Conservation (phyloP, 2,888 invertebrate genomes). For the Protophormia terraenovae region DNA sequence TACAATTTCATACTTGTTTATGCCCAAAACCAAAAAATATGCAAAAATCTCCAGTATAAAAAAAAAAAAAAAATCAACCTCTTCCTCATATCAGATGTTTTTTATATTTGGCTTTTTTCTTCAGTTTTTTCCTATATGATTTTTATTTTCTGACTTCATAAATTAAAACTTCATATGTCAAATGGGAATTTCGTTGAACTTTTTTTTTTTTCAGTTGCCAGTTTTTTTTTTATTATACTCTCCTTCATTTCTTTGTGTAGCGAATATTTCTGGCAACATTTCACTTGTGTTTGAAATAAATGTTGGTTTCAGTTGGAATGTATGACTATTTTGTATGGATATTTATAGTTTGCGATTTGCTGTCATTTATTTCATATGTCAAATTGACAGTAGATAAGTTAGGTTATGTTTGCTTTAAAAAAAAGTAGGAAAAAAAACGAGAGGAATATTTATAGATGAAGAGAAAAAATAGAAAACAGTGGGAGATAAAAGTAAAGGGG, state of each 20-base stretch:
- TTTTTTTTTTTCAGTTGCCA: neutral
- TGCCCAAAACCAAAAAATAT: neutral
- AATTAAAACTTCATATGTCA: constrained; percentile 70
- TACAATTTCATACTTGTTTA: constrained; percentile 45
- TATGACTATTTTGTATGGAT: constrained; percentile 53
- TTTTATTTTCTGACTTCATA: constrained; percentile 62
- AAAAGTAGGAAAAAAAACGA: neutral
- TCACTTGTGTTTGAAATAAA: constrained; percentile 2
- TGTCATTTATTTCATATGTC: constrained; percentile 67
- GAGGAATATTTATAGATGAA: constrained; percentile 1
- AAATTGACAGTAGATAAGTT: constrained; percentile 66
- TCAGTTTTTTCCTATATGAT: neutral
- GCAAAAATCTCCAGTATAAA: neutral
- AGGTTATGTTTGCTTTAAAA: constrained; percentile 53
- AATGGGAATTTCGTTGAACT: constrained; percentile 52
- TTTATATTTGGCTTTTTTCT: neutral
- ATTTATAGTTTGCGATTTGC: constrained; percentile 52
- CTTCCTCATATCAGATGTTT: constrained; percentile 28
- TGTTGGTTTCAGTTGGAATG: constrained; percentile 51
- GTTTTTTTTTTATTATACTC: constrained; percentile 57
- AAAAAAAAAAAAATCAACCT: constrained; percentile 31
- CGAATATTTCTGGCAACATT: constrained; percentile 43
- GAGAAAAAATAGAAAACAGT: neutral
- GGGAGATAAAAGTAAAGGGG: neutral
- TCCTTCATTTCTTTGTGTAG: constrained; percentile 64